Percentiles rank a stretch among this genome's conserved stretches.
Evolutionary conservation across 2,888 invertebrate species (phyloP).

Genomic region (Linyphia triangularis): DNA sequence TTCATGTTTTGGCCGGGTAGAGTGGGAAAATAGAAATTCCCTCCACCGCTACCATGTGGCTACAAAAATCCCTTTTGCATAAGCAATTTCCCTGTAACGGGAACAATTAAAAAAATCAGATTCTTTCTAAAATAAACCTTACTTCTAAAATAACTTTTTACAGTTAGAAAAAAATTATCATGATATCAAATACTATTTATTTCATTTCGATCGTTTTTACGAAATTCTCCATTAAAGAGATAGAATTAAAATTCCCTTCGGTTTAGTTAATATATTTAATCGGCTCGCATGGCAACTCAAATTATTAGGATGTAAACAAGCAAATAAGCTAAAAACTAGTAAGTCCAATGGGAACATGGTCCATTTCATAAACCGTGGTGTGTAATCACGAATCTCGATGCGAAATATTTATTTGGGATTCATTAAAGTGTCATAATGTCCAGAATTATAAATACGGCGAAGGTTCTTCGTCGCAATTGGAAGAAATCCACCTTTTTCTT

Average conservation of each 20-base stretch:
- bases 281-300: background rate
- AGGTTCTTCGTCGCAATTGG: slow-evolving; percentile 90
- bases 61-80: background rate
- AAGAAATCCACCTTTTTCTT: slow-evolving; percentile 90
- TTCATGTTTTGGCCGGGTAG: background rate
- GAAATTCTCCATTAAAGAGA: too few relatives aligned
- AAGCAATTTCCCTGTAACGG: background rate
- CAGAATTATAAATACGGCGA: slow-evolving; percentile 82
- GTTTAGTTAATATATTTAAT: too few relatives aligned
- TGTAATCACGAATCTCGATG: too few relatives aligned
- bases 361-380: too few relatives aligned
- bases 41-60: background rate
- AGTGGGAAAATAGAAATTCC: background rate
- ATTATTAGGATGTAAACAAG: background rate
- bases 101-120: background rate
- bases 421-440: slow-evolving; percentile 37
- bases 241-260: too few relatives aligned
- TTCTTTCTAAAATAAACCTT: background rate
- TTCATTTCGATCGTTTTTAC: too few relatives aligned
- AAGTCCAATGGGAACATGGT: too few relatives aligned
- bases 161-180: too few relatives aligned
- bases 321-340: slow-evolving; percentile 1
- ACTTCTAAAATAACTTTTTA: background rate
- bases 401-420: background rate
- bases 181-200: too few relatives aligned